Conservation (phyloP, 2,113 vertebrate genomes). For the Artemisiospiza belli region DNA sequence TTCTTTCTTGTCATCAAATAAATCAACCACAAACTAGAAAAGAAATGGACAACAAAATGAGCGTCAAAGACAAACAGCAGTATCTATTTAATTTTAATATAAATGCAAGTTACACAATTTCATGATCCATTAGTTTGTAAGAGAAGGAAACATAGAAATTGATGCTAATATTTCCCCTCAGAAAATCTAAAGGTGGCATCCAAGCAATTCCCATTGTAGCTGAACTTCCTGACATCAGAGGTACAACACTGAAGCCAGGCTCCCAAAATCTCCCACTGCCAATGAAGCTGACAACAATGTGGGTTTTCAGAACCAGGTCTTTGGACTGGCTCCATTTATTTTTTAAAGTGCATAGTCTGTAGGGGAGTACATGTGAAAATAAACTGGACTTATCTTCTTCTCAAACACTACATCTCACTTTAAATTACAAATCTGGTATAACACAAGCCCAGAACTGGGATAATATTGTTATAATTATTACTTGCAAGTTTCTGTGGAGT, state of each 20-base stretch:
- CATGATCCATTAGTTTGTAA: background rate
- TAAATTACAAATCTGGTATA: background rate
- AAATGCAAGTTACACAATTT: background rate
- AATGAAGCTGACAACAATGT: background rate
- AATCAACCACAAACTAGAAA: background rate
- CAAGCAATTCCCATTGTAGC: background rate
- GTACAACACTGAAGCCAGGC: background rate
- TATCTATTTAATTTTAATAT: slow-evolving; percentile 3
- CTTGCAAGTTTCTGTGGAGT: background rate
- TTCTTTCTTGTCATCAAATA: background rate
- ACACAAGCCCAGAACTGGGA: background rate
- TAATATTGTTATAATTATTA: background rate
- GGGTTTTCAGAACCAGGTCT: background rate
- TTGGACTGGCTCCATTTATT: background rate
- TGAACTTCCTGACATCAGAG: background rate
- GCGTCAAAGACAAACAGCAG: background rate
- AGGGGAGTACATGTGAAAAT: background rate
- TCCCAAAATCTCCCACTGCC: background rate
- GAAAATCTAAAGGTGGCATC: background rate
- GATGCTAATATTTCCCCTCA: background rate
- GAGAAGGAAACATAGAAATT: background rate
- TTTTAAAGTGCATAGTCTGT: background rate
- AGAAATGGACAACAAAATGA: background rate
- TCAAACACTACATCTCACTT: background rate
- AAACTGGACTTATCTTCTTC: background rate